Conservation (phyloP, 2,113 vertebrate genomes). For the Probosciger aterrimus region DNA sequence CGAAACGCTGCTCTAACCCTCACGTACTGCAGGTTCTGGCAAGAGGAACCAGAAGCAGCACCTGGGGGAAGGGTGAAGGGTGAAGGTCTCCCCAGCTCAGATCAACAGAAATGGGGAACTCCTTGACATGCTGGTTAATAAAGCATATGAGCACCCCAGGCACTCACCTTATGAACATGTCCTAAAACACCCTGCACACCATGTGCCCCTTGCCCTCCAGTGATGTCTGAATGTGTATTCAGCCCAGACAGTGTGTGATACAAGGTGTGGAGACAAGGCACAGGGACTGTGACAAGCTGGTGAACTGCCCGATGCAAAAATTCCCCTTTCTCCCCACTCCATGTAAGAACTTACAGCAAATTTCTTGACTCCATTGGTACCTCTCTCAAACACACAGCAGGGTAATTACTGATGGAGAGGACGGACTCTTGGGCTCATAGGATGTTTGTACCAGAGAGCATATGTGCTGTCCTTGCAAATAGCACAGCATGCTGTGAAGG, state of each 20-base stretch:
- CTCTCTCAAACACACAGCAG: not conserved
- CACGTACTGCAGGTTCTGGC: rapidly evolving
- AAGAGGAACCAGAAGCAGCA: not conserved
- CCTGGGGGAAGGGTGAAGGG: not conserved
- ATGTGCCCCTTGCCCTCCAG: not conserved
- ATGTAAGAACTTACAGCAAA: not conserved
- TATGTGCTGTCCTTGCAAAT: not conserved
- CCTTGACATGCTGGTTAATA: rapidly evolving
- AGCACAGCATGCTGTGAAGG: not conserved
- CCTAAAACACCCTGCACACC: not conserved
- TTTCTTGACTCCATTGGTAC: not conserved
- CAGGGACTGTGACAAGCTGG: not conserved
- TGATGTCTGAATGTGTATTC: not conserved
- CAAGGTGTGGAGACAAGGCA: not conserved
- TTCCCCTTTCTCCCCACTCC: not conserved
- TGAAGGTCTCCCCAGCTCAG: not conserved
- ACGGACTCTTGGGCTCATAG: not conserved
- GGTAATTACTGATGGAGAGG: not conserved
- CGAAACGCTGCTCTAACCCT: not conserved
- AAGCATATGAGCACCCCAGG: not conserved
- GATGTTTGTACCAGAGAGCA: not conserved
- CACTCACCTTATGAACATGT: not conserved
- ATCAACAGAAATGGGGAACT: not conserved
- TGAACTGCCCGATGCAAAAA: not conserved
- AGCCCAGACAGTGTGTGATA: rapidly evolving